A percentile compares a stretch with the other conserved stretches of the same genome.
phyloP scores from a whole-genome alignment of 2,888 invertebrate species.

The Choreutis nemorana region DNA sequence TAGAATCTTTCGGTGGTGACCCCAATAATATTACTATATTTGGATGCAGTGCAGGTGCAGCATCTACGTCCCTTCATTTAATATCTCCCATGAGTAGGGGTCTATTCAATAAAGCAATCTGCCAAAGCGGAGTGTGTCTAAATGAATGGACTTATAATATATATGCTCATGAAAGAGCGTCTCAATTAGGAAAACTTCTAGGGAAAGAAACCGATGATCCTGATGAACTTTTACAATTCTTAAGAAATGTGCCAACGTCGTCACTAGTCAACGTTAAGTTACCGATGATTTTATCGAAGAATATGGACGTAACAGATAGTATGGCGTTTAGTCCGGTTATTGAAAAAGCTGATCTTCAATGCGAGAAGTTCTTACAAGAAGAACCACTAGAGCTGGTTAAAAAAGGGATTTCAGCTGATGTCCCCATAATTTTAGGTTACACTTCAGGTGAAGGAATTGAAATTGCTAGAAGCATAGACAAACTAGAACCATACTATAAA shows the following conservation, averaged over 20 bases:
- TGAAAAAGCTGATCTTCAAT: constrained; percentile 31
- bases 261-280: constrained; percentile 39
- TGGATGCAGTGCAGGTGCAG: constrained; percentile 56
- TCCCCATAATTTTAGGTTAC: constrained; percentile 48
- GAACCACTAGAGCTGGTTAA: constrained; percentile 28
- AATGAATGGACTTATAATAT: constrained; percentile 49
- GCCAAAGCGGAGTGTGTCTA: constrained; percentile 56
- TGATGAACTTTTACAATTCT: constrained; percentile 34
- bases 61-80: constrained; percentile 41
- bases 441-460: constrained; percentile 55
- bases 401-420: constrained; percentile 29
- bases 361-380: constrained; percentile 36
- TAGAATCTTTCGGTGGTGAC: constrained; percentile 48
- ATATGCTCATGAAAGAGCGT: constrained; percentile 38
- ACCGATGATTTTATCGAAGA: constrained; percentile 25
- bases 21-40: constrained; percentile 47
- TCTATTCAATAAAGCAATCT: constrained; percentile 53
- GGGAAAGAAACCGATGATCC: constrained; percentile 44
- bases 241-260: constrained; percentile 29
- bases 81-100: constrained; percentile 48
- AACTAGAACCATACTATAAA: constrained; percentile 21
- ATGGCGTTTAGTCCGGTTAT: constrained; percentile 51
- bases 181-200: constrained; percentile 45
- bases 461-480: constrained; percentile 32
- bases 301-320: constrained; percentile 34